Evolutionary conservation across 2,113 vertebrate genomes (phyloP), one percentile per base, ranked within the genome.

Genomic region (Leptobrachium ailaonicum): DNA sequence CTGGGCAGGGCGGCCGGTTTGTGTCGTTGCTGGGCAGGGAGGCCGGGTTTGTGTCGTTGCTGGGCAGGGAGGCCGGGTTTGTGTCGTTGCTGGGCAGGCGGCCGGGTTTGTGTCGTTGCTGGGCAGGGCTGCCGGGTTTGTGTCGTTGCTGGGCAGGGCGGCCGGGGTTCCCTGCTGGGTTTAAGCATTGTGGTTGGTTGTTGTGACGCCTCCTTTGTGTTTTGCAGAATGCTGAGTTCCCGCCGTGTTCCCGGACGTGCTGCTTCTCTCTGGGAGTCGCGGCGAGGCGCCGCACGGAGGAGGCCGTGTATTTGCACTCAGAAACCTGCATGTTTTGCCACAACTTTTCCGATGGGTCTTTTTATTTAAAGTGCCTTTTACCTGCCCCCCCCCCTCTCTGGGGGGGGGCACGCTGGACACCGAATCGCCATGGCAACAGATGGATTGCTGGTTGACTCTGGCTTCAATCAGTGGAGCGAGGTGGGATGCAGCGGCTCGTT

Each of bases 161-260:
- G 20, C 20, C 20, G 20, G 20, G 20, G 20, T 32, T 32, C 20
- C 20, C 20, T 32, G 20, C 20, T 32, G 20, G 20, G 20, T 32
- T 32, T 32, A 32, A 32, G 20, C 20, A 32, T 32, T 5, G 13
- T 4, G 64, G 6, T 9, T 1, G 4, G 5, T 4, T 10, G 6
- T 9, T 2, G 64, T 41, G 2, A 5, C 2, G 4, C 32, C 41
- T 40, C 32, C 9, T 1, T 7, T 8, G 10, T 10, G 64, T 2
- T 4, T 41, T 41, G 64, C 20, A 75, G 73, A 75, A 64, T 75
- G 73, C n/a, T 75, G 60, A 64, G 3, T 4, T 2, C 12, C 20
- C 14, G 73, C 0, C 14, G 10, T 12, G 20, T 11, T 14, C 41
- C n/a, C 3, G 5, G 0, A 4, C 8, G 3, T 8, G 58, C 42